Evolutionary conservation across 2,113 vertebrate species (phyloP).

Genomic region (Protobothrops mucrosquamatus): DNA sequence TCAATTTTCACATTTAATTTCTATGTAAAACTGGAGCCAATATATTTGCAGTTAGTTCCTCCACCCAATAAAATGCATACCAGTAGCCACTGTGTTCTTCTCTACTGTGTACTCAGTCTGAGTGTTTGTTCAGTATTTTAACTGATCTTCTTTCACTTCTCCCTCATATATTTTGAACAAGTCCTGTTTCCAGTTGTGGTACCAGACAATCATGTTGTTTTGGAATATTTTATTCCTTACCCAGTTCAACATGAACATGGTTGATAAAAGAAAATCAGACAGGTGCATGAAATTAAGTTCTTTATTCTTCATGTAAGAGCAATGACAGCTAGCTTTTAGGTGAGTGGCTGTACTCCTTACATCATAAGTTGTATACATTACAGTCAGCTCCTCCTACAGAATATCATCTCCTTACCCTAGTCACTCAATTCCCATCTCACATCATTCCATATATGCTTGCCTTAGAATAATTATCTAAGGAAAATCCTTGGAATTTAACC

Average conservation of each 20-base stretch:
- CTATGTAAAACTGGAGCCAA: background rate
- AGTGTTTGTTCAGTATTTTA: background rate
- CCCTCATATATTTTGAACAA: background rate
- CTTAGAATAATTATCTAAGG: background rate
- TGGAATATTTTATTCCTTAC: background rate
- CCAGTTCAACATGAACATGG: background rate
- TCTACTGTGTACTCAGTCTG: background rate
- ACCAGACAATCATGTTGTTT: background rate
- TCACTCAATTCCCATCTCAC: background rate
- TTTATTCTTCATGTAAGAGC: background rate
- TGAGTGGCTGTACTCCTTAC: background rate
- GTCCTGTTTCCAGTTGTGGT: background rate
- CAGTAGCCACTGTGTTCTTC: background rate
- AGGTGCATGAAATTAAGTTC: background rate
- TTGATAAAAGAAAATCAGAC: background rate
- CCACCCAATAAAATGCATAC: background rate
- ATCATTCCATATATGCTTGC: background rate
- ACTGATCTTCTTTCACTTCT: background rate
- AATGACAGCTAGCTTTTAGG: background rate
- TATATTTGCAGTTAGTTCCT: background rate
- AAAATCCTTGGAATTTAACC: background rate
- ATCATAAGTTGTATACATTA: background rate
- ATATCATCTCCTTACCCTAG: background rate
- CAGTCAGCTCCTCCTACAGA: background rate
- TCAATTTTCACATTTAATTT: background rate